Evolutionary conservation across 2,113 vertebrate genomes (phyloP).

Genomic region (Myiopsitta monachus): DNA sequence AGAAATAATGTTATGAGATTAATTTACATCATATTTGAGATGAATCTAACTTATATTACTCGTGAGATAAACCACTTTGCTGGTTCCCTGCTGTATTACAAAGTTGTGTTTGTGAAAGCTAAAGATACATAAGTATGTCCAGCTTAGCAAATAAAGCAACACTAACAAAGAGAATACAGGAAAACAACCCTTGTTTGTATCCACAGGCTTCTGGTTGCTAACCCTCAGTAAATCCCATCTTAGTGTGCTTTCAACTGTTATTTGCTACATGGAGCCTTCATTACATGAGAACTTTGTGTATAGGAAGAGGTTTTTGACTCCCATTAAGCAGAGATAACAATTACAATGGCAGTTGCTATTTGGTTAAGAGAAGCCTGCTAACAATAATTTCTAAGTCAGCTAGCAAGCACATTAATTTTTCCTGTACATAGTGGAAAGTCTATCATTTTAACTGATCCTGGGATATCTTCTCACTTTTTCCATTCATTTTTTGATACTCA

Average conservation of each 20-base stretch:
- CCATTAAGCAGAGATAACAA: neutral
- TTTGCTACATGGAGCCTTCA: neutral
- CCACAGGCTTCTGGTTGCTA: neutral
- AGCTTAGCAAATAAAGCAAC: neutral
- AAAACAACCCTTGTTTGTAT: neutral
- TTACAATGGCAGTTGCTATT: neutral
- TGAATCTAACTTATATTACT: neutral
- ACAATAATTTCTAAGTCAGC: neutral
- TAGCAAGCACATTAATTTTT: neutral
- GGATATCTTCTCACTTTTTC: neutral
- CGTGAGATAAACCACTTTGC: neutral
- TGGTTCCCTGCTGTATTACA: neutral
- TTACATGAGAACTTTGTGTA: neutral
- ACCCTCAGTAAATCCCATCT: neutral
- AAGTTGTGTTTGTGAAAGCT: neutral
- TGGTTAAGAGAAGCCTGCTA: neutral
- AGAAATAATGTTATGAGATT: neutral
- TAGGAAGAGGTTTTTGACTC: neutral
- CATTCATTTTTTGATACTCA: neutral
- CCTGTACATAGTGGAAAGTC: neutral
- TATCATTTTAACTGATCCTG: neutral
- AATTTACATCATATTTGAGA: neutral
- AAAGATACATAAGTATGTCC: neutral
- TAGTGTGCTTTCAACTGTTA: neutral
- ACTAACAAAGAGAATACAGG: neutral